Evolutionary conservation across 2,113 vertebrate species (phyloP), one percentile per base, ranked within the genome.

Genomic region (Brachyistius frenatus): DNA sequence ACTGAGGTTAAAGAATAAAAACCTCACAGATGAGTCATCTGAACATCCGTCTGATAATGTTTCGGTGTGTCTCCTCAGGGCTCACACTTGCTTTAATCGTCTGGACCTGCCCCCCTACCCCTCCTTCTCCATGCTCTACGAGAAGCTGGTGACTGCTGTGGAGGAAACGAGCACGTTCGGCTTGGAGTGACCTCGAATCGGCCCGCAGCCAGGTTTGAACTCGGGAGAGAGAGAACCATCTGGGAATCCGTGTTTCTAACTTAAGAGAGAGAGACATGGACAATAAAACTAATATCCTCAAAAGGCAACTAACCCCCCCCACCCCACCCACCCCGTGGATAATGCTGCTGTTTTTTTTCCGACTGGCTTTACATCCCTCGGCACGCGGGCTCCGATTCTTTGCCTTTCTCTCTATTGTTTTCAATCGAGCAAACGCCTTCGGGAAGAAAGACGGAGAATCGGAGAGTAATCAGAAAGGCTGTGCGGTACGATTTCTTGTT

Each of bases 161-260:
- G 98, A 99, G 93, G 98, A 99, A 82, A 99, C 98, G 2, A 99
- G 98, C 94, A 99, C 98, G 15, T 99, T 99, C 73, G 98, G 98
- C 91, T 94, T 99, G 78, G 98, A 99, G 91, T 99, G 90, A 96
- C 37, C 16, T 35, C 31, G 14, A 15, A 32, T 44, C 67, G 49
- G 53, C 57, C 57, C 37, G n/a, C 60, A 15, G 15, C n/a, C 72
- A 58, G 66, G 60, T 50, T n/a, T 15, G 23, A 41, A 15, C 69
- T 46, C 4, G 7, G 73, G 67, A 73, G 55, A 47, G 36, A 76
- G 36, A 76, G 50, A 80, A 41, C 3, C 56, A 57, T 75, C 64
- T 56, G 71, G 67, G 83, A 39, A 30, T 57, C 76, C 58, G 39
- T 23, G 35, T 32, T 75, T 71, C 58, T 74, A 13, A 37, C 66